These are phyloP conservation scores for Temnothorax curvispinosus DNA, from an alignment of 1,140 invertebrate species.

Conservation along the genomic window DNA sequence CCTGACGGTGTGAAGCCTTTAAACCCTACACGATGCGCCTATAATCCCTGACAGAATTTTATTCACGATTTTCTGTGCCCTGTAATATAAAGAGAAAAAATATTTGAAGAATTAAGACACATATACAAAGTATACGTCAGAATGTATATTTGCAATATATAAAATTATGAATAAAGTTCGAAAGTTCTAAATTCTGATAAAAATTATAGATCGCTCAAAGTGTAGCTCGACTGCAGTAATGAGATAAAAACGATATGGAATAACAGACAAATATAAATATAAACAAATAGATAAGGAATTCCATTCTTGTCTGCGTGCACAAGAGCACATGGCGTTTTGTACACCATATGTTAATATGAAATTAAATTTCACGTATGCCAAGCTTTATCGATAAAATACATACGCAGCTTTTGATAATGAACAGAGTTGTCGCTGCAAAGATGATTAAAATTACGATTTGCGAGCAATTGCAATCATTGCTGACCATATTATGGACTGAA, in stretches of 20 bases:
- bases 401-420: background rate
- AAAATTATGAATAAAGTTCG: background rate
- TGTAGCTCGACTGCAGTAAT: background rate
- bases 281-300: background rate
- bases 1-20: background rate
- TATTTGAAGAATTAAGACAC: too few species aligned
- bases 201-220: background rate
- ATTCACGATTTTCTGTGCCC: too few species aligned
- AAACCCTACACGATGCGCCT: background rate
- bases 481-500: background rate
- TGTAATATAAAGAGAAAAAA: too few species aligned
- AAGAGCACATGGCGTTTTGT: background rate
- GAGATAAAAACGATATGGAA: background rate
- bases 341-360: conserved; percentile 8
- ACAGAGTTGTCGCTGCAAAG: background rate
- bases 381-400: background rate
- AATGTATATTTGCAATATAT: background rate
- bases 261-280: background rate
- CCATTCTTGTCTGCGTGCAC: too few species aligned
- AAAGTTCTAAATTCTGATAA: background rate
- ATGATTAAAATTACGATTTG: background rate
- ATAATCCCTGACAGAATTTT: background rate
- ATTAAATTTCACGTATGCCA: background rate
- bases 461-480: background rate
- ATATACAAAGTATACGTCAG: background rate